A percentile compares a stretch with the other conserved stretches of the same genome.
Evolutionary conservation across 2,797 vertebrate species (phyloP).

Genomic region (Mus minutoides): DNA sequence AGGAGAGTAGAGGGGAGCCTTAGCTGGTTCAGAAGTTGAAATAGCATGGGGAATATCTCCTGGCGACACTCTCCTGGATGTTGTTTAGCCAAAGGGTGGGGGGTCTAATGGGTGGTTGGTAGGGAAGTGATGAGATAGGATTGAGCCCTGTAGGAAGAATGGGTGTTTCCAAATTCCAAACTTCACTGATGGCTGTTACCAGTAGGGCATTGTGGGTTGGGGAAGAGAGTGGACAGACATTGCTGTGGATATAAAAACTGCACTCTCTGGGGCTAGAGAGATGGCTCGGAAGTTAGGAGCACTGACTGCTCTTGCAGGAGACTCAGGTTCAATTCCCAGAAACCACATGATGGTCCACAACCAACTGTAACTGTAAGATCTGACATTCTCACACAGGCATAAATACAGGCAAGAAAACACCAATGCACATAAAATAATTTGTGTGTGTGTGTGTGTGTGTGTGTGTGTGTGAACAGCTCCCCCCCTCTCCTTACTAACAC

Average conservation of each 20-base stretch:
- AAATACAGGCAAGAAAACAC: background rate
- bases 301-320: background rate
- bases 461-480: too few relatives aligned
- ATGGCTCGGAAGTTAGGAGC: background rate
- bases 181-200: background rate
- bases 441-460: too few relatives aligned
- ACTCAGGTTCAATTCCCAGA: background rate
- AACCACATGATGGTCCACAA: background rate
- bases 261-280: background rate
- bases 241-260: background rate
- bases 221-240: background rate
- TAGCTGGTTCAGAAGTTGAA: background rate
- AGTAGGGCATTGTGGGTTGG: background rate
- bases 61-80: background rate
- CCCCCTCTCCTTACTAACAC: background rate
- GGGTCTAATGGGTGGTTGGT: background rate
- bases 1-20: background rate
- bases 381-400: background rate
- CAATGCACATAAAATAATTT: background rate
- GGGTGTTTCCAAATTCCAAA: background rate
- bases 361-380: background rate
- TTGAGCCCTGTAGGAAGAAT: background rate
- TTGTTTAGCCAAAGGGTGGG: background rate
- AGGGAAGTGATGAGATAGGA: background rate
- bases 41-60: background rate